Base-by-base conservation (phyloP, 2,797 vertebrate species). In the Rhabdomys pumilio region DNA sequence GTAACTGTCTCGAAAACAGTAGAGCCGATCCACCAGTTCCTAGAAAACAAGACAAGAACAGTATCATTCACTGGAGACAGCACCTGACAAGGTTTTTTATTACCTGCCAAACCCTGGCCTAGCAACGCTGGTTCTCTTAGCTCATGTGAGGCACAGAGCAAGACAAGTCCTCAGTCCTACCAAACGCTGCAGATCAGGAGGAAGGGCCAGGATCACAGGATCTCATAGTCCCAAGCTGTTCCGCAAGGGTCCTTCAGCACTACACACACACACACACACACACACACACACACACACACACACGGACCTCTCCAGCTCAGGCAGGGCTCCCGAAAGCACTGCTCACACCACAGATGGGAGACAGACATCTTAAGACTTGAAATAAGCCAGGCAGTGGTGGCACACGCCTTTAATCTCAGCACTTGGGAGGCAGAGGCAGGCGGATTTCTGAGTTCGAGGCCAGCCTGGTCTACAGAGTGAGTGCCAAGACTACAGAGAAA, bases 1-100 rank as follows among this genome's bases (percentile, higher is more conserved):
- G 97, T 99, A 99, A 97, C 98, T 98, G 89, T 99, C 99, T 98
- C 99, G 98, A 97, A 99, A 99, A 75, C 97, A 96, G 97, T 99
- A 99, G 9, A 99, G 98, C 34, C 98, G 98, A 97, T 99, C 99
- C 93, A 99, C 99, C 1, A 99, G 98, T 88, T 99, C 99, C 99
- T 99, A 90, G 53, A 38, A 94, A 91, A 38, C 38, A 17, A 13
- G 11, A 47, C 41, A 34, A 47, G 4, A 44, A 20, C 44, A 34
- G 3, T 6, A 69, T 5, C 34, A 65, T 83, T 92, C 90, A 65
- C 50, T 31, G 38, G 38, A 80, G 8, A 94, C 22, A 86, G 82
- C 9, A 69, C 1, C 34, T 73, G 47, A 93, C 29, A 88, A 81
- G 92, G 84, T 41, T 50, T 69, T 84, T 76, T n/a, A 89, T 0